Evolutionary conservation across 2,888 invertebrate species (phyloP).

Genomic region (Drosophila recens): DNA sequence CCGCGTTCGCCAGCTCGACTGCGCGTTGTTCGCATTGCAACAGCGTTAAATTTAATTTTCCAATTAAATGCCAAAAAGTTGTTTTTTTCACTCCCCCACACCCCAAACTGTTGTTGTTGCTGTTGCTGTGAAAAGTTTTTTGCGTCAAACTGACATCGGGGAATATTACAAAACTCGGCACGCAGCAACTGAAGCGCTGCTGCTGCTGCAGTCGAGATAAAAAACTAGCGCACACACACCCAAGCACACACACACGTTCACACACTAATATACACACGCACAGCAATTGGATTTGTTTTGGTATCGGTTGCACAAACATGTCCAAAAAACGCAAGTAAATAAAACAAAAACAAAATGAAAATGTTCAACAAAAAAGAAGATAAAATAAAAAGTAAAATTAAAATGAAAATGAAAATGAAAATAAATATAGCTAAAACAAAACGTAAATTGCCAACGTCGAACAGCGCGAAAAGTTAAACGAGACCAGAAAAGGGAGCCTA

Average conservation of each 20-base stretch:
- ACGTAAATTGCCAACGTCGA: conserved; percentile 42
- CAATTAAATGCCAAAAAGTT: conserved; percentile 81
- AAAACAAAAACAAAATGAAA: conserved; percentile 18
- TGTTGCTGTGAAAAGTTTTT: conserved; percentile 63
- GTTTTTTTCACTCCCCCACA: conserved; percentile 8
- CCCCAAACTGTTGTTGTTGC: conserved; percentile 28
- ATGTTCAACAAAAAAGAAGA: background rate
- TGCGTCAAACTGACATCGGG: conserved; percentile 76
- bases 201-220: conserved; percentile 62
- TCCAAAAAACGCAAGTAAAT: conserved; percentile 36
- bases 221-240: conserved; percentile 31
- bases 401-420: conserved; percentile 1
- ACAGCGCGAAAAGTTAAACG: conserved; percentile 45
- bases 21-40: conserved; percentile 35
- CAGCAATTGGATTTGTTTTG: conserved; percentile 60
- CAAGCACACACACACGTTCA: conserved; percentile 2
- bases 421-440: conserved; percentile 33
- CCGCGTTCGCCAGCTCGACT: conserved; percentile 3
- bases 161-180: conserved; percentile 77
- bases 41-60: conserved; percentile 83
- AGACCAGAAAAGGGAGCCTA: background rate
- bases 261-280: background rate
- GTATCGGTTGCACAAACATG: conserved; percentile 66
- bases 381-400: conserved; percentile 14
- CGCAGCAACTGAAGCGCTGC: conserved; percentile 35